Percentiles rank a stretch among this genome's conserved stretches.
These are phyloP conservation scores for Plotosus lineatus DNA, from an alignment of 2,113 vertebrate genomes.

Conservation along the genomic window DNA sequence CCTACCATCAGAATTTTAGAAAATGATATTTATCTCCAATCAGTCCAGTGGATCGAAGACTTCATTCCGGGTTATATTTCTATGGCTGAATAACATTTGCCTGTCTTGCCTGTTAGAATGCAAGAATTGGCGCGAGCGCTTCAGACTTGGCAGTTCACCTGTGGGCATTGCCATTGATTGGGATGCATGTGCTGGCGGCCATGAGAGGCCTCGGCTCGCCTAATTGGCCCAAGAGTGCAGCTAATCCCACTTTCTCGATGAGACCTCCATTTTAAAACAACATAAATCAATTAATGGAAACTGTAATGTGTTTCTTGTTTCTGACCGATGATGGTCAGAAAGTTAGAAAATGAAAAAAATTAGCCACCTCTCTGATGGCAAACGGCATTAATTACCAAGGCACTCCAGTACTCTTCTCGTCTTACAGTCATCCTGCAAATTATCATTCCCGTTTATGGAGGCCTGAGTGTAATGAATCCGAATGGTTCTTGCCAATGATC, in stretches of 20 bases:
- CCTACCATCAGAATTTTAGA: neutral
- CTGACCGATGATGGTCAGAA: conserved; percentile 48
- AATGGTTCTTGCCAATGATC: conserved; percentile 40
- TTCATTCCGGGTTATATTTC: conserved; percentile 48
- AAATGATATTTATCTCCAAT: conserved; percentile 12
- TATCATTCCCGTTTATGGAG: conserved; percentile 40
- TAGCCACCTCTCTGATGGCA: conserved; percentile 57
- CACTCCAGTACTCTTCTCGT: conserved; percentile 37
- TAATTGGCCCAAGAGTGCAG: conserved; percentile 69
- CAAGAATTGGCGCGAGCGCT: conserved; percentile 47
- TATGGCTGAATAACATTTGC: conserved; percentile 59
- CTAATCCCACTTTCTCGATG: conserved; percentile 66
- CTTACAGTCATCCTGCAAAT: conserved; percentile 49
- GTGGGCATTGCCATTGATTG: conserved; percentile 65
- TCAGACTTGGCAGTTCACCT: conserved; percentile 72
- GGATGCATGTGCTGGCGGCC: conserved; percentile 55
- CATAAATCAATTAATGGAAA: conserved; percentile 71
- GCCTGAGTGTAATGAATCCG: conserved; percentile 47
- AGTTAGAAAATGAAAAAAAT: conserved; percentile 54
- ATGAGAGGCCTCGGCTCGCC: conserved; percentile 53
- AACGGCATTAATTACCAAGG: conserved; percentile 44
- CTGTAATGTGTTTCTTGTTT: conserved; percentile 70
- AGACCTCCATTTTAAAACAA: conserved; percentile 71
- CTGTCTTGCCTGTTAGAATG: conserved; percentile 60
- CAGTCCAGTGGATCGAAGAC: neutral